These are phyloP conservation scores for Lapara coniferarum DNA, from an alignment of 2,888 invertebrate species.

Conservation along the genomic window DNA sequence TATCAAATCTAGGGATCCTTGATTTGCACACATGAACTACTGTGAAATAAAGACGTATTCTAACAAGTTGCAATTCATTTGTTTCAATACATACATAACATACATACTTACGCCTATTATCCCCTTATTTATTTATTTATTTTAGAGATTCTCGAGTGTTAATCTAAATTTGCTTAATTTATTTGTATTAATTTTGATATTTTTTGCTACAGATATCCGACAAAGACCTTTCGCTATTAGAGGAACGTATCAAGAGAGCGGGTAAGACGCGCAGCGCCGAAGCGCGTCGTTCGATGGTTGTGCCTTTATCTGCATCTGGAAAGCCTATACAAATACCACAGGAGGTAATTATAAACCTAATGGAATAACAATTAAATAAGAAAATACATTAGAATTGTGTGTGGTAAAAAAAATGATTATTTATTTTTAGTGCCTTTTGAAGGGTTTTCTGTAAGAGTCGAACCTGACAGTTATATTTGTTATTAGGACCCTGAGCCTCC, in stretches of 20 bases:
- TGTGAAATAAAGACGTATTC: too few species aligned
- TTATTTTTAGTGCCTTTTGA: too few species aligned
- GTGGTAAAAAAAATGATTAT: too few species aligned
- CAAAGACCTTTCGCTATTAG: conserved; percentile 96
- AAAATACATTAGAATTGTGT: not conserved
- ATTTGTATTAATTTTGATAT: not conserved
- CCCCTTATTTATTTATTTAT: too few species aligned
- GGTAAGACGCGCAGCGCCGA: conserved; percentile 85
- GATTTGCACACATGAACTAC: too few species aligned
- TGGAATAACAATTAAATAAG: not conserved
- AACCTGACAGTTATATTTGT: not conserved
- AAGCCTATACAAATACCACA: conserved; percentile 60
- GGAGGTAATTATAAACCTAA: conserved; percentile 48
- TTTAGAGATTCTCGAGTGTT: too few species aligned
- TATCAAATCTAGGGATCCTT: too few species aligned
- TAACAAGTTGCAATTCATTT: too few species aligned
- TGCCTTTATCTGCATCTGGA: conserved; percentile 72
- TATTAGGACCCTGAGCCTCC: conserved; percentile 47
- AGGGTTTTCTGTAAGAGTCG: too few species aligned
- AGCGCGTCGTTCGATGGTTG: conserved; percentile 73
- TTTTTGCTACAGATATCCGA: conserved; percentile 88
- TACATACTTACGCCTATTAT: too few species aligned
- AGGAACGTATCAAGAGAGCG: conserved; percentile 97
- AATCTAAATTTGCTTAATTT: not conserved
- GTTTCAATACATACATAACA: too few species aligned